Percentiles rank a stretch among this genome's conserved stretches.
Evolutionary conservation across 2,797 vertebrate genomes (phyloP).

Genomic region (Setipinna tenuifilis): DNA sequence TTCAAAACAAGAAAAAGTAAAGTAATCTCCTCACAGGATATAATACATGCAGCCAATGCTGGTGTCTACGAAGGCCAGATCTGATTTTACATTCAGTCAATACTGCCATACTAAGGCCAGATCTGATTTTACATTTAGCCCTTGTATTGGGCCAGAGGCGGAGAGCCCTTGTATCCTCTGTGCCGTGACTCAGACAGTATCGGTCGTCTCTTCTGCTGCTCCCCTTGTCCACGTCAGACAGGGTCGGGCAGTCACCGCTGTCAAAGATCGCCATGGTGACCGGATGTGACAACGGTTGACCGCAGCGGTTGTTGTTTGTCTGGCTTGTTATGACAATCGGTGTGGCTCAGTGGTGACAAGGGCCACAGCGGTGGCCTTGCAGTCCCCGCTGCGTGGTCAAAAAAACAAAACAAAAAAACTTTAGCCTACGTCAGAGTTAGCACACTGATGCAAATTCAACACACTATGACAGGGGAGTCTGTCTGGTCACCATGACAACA

Average conservation of each 20-base stretch:
- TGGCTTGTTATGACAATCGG: constrained; percentile 5
- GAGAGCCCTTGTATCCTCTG: too few relatives aligned
- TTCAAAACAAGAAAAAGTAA: too few relatives aligned
- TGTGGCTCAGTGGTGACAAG: not conserved
- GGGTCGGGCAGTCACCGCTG: not conserved
- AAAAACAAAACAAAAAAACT: too few relatives aligned
- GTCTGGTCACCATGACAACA: not conserved
- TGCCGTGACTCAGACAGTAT: not conserved
- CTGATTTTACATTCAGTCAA: too few relatives aligned
- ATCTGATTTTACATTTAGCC: too few relatives aligned
- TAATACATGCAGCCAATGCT: too few relatives aligned
- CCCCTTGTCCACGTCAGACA: not conserved
- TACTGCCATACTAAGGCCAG: too few relatives aligned
- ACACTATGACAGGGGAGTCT: not conserved
- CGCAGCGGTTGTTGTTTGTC: not conserved
- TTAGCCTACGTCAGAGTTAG: not conserved
- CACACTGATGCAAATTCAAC: not conserved
- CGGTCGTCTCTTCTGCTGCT: not conserved
- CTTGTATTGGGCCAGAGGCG: too few relatives aligned
- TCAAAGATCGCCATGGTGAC: constrained; percentile 16
- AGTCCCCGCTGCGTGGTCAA: not conserved
- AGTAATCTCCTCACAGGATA: too few relatives aligned
- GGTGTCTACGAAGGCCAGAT: too few relatives aligned
- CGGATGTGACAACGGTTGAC: constrained; percentile 7
- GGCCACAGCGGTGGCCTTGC: not conserved